phyloP scores from a whole-genome alignment of 2,113 vertebrate genomes.

The Larimichthys polyactis region DNA sequence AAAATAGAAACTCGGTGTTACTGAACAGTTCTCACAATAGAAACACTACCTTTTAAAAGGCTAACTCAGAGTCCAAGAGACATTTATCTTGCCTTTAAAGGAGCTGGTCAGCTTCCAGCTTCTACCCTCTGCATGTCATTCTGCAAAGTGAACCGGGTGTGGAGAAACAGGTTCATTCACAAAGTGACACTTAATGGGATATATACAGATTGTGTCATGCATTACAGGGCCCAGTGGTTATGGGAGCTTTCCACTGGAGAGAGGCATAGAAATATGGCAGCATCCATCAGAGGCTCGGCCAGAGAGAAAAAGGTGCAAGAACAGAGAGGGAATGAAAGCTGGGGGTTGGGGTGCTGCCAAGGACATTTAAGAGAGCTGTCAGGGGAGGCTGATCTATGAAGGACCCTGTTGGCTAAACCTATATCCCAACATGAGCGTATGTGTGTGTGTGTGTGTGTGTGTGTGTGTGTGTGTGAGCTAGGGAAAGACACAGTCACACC shows the following conservation, averaged over 20 bases:
- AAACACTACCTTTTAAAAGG: not conserved
- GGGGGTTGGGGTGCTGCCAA: conserved; percentile 80
- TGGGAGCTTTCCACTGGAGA: conserved; percentile 71
- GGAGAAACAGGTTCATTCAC: conserved; percentile 74
- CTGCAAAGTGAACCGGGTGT: conserved; percentile 32
- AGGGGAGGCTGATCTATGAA: conserved; percentile 82
- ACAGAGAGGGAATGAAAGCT: conserved; percentile 58
- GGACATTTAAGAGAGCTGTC: conserved; percentile 86
- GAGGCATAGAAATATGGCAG: conserved; percentile 80
- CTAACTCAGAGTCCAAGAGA: not conserved
- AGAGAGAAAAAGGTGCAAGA: conserved; percentile 70
- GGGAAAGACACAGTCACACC: conserved; percentile 17
- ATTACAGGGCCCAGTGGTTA: conserved; percentile 74
- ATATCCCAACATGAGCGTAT: conserved; percentile 52
- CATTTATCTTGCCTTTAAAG: conserved; percentile 43
- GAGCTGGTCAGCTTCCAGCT: conserved; percentile 36
- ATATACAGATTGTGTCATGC: conserved; percentile 80
- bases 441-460: conserved; percentile 40
- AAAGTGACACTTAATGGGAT: conserved; percentile 79
- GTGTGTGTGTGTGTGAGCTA: not conserved
- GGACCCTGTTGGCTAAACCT: conserved; percentile 74
- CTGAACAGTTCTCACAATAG: conserved; percentile 2
- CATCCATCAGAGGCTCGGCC: conserved; percentile 78
- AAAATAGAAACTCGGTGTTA: not conserved
- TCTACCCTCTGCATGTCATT: conserved; percentile 33